Base-by-base conservation (phyloP, 2,888 invertebrate species). In the Cephus pulcher region DNA sequence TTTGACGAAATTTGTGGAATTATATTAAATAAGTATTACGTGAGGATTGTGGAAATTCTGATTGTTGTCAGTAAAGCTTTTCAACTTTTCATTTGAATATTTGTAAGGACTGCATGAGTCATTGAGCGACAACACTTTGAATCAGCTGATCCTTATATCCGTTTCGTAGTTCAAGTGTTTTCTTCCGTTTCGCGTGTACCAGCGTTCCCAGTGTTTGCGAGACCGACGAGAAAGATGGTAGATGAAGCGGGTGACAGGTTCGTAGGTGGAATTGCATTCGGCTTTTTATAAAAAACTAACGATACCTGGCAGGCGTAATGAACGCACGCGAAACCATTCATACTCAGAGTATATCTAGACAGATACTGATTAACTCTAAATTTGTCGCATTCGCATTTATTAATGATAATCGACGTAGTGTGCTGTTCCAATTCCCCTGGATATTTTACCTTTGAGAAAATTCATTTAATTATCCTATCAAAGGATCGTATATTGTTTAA, bases 201-300 rank as follows among this genome's bases (percentile, higher is more conserved):
- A 78, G 78, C 81, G 85, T 87, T 87, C 69, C 83, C 82, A 82
- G 78, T 80, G 81, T 83, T 80, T 80, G 82, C 80, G 83, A 78
- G 81, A 80, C 70, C 77, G 73, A 83, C 80, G 80, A 84, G 81
- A 85, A 83, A 84, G 82, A 83, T 91, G 90, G 90, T 90, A 89
- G 91, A 91, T 89, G 90, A 91, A 89, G 89, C 86, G 86, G 88
- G 87, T 90, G 90, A 91, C 90, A 92, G 91, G 92, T 92, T 89
- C 83, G 91, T 89, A 82, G 80, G 77, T 73, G 73, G 35, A 73
- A 75, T 78, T 37, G 73, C 71, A 33, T 71, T 71, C 33, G 71
- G 33, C 32, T 34, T 71, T 71, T 32, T 71, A 34, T 34, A 33
- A 6, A 71, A 23, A 71, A 71, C 71, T 71, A 71, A 34, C 12